Evolutionary conservation across 1,140 invertebrate species (phyloP).

Genomic region (Atta colombica): DNA sequence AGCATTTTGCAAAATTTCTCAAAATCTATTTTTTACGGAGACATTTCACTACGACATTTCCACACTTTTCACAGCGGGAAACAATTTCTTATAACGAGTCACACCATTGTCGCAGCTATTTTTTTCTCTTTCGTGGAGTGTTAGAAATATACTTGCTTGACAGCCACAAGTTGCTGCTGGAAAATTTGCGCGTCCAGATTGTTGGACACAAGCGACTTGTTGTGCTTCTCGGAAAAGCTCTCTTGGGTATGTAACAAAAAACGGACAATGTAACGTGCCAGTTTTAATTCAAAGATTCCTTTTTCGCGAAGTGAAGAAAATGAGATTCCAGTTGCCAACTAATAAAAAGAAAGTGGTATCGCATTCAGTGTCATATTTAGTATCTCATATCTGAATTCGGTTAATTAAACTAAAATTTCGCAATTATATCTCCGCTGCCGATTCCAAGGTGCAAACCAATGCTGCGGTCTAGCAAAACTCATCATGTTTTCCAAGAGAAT

Average conservation of each 20-base stretch:
- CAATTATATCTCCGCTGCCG: constrained; percentile 7
- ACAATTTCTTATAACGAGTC: constrained; percentile 6
- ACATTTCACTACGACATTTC: neutral
- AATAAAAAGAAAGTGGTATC: constrained; percentile 6
- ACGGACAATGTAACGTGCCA: neutral
- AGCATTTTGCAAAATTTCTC: neutral
- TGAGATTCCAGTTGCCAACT: neutral
- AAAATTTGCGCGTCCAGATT: constrained; percentile 24
- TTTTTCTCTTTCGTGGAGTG: constrained; percentile 5
- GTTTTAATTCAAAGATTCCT: constrained; percentile 30
- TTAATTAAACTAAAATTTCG: constrained; percentile 48
- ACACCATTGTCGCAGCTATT: neutral
- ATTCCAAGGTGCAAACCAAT: neutral
- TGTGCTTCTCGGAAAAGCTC: constrained; percentile 48
- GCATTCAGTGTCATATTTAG: too few species aligned
- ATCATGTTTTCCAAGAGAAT: neutral
- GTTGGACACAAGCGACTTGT: constrained; percentile 51
- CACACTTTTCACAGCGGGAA: neutral
- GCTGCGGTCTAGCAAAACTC: neutral
- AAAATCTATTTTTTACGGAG: neutral
- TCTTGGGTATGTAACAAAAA: constrained; percentile 19
- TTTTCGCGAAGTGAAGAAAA: neutral
- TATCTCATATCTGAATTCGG: neutral
- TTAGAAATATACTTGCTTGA: constrained; percentile 47
- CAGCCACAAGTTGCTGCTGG: constrained; percentile 54